These are phyloP conservation scores for Drosophila malerkotliana DNA, from an alignment of 1,140 invertebrate species.

Conservation along the genomic window DNA sequence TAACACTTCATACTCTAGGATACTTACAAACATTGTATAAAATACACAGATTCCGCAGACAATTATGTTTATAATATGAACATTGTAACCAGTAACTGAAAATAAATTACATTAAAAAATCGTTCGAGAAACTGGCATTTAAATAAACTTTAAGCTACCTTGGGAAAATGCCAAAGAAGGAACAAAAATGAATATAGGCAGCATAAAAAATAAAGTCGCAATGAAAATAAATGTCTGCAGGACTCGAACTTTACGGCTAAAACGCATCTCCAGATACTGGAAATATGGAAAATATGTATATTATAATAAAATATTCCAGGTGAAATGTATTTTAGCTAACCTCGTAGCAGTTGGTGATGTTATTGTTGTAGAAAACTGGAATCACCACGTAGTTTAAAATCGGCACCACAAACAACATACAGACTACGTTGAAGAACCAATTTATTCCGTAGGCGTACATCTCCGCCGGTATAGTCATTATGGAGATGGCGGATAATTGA, in stretches of 20 bases:
- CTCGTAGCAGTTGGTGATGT: conserved; percentile 92
- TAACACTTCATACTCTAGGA: background rate
- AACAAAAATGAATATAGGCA: conserved; percentile 83
- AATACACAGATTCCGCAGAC: conserved; percentile 92
- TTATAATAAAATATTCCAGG: background rate
- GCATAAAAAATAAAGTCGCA: conserved; percentile 73
- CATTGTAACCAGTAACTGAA: conserved; percentile 89
- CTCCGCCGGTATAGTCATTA: conserved; percentile 91
- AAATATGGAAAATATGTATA: background rate
- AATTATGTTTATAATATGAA: conserved; percentile 88
- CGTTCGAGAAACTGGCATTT: background rate
- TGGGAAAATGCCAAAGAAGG: conserved; percentile 91
- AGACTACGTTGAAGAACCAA: conserved; percentile 87
- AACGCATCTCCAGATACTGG: conserved; percentile 89
- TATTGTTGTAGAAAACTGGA: conserved; percentile 92
- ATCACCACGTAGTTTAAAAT: conserved; percentile 89
- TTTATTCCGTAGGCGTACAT: conserved; percentile 91
- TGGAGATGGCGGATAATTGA: conserved; percentile 92
- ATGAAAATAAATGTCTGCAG: conserved; percentile 88
- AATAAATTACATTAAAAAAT: background rate
- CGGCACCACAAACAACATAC: conserved; percentile 88
- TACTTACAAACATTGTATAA: conserved; percentile 91
- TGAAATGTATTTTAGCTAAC: conserved; percentile 83
- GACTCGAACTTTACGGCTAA: conserved; percentile 86
- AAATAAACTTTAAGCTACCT: conserved; percentile 84